Conservation (phyloP, 2,888 invertebrate species). For the Gastracanthus pulcherrimus region DNA sequence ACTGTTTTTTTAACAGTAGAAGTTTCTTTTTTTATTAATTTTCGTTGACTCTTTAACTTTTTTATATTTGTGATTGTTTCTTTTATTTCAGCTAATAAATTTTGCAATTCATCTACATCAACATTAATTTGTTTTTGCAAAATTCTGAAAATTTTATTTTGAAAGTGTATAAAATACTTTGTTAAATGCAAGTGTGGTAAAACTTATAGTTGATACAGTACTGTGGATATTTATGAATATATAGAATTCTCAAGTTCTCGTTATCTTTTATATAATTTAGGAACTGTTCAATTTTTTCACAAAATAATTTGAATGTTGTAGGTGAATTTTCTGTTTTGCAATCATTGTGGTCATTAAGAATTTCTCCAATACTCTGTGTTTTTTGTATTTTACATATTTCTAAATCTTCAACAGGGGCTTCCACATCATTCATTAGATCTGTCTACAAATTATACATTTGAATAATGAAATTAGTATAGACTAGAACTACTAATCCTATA, state of each 20-base stretch:
- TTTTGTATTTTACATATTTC: background rate
- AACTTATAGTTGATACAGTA: slow-evolving; percentile 42
- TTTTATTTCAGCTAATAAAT: slow-evolving; percentile 70
- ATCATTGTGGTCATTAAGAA: background rate
- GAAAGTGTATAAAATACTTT: background rate
- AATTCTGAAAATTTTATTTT: slow-evolving; percentile 59
- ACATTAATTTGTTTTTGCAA: slow-evolving; percentile 65
- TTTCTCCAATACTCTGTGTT: slow-evolving; percentile 10
- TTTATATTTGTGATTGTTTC: slow-evolving; percentile 67
- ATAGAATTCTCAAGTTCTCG: slow-evolving; percentile 61
- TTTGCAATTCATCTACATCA: slow-evolving; percentile 69
- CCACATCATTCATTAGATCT: slow-evolving; percentile 9
- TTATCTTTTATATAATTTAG: slow-evolving; percentile 63
- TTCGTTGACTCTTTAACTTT: slow-evolving; percentile 68
- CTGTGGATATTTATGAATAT: slow-evolving; percentile 66
- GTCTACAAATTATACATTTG: slow-evolving; percentile 6
- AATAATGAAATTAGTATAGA: background rate
- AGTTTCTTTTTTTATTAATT: slow-evolving; percentile 69
- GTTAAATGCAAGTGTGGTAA: background rate
- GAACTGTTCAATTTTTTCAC: slow-evolving; percentile 66
- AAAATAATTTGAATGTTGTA: slow-evolving; percentile 58
- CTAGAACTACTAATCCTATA: background rate
- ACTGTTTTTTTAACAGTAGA: slow-evolving; percentile 63
- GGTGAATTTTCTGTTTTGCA: background rate
- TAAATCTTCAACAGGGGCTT: background rate